Evolutionary conservation across 2,113 vertebrate genomes (phyloP).

Genomic region (Atherinomorus stipes): DNA sequence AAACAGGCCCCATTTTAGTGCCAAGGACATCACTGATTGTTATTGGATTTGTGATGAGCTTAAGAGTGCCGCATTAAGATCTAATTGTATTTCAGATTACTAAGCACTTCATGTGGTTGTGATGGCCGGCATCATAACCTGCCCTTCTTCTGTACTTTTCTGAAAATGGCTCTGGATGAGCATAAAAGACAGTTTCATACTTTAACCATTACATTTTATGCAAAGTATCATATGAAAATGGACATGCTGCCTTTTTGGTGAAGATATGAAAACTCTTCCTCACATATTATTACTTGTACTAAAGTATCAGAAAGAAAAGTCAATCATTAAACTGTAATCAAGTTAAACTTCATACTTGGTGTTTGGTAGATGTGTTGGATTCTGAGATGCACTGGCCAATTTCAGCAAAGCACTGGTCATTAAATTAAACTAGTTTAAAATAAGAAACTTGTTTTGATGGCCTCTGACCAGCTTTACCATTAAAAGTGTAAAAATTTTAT

Average conservation of each 20-base stretch:
- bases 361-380: no score
- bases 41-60: conserved; percentile 83
- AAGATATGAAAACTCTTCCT: no score
- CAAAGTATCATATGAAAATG: not conserved
- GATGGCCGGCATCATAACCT: conserved; percentile 37
- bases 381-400: no score
- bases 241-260: not conserved
- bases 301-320: no score
- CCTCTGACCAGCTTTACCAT: no score
- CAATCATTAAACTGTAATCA: no score
- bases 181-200: not conserved
- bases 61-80: conserved; percentile 75
- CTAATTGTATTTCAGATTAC: conserved; percentile 79
- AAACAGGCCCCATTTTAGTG: conserved; percentile 69
- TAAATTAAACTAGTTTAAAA: no score
- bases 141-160: conserved; percentile 29
- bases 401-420: no score
- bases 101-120: conserved; percentile 34
- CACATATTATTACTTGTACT: no score
- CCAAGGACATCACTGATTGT: conserved; percentile 83
- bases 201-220: not conserved
- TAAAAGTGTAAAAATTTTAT: no score
- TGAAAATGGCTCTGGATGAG: not conserved
- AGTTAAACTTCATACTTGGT: no score
- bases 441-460: no score